Base-by-base conservation (phyloP, 2,888 invertebrate genomes). In the Kryphioiulus occultus region DNA sequence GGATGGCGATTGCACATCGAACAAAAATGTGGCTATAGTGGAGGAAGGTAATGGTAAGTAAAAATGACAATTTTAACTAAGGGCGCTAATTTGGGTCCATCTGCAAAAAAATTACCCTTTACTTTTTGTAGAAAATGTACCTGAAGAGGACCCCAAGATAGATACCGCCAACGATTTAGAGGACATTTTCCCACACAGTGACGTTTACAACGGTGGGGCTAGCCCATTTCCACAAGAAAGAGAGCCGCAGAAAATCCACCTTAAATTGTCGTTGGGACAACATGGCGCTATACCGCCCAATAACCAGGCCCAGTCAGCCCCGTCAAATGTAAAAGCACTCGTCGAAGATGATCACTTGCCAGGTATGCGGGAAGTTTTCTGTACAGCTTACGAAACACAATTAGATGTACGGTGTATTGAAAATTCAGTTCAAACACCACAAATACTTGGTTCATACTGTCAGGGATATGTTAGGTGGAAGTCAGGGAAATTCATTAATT, bases 321-420 rank as follows among this genome's bases (percentile, higher is more conserved):
- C 1, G 2, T 82, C 78, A 5, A 59, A 35, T 32, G 42, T 26
- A n/a, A 87, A 35, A 9, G 35, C 68, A 12, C 32, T 15, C 47
- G 88, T 89, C 39, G 88, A 89, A 53, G 89, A 90, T 44, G 89
- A 90, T 44, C 87, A 89, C 0, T 87, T 90, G n/a, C 90, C 90
- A 68, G 87, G 87, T 87, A 87, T 44, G 9, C 1, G 17, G 15
- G 22, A 39, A 44, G 35, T 35, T 85, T 5, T 5, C 59, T 86
- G 15, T 78, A n/a, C n/a, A n/a, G n/a, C n/a, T n/a, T n/a, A n/a
- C n/a, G n/a, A n/a, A n/a, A n/a, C n/a, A n/a, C n/a, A n/a, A n/a
- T n/a, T n/a, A n/a, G n/a, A n/a, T n/a, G n/a, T n/a, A n/a, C n/a
- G n/a, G n/a, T n/a, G n/a, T n/a, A n/a, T n/a, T n/a, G n/a, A n/a